A percentile compares a stretch with the other conserved stretches of the same genome.
Evolutionary conservation across 2,113 vertebrate genomes (phyloP).

Genomic region (Microcebus ravelobensis): DNA sequence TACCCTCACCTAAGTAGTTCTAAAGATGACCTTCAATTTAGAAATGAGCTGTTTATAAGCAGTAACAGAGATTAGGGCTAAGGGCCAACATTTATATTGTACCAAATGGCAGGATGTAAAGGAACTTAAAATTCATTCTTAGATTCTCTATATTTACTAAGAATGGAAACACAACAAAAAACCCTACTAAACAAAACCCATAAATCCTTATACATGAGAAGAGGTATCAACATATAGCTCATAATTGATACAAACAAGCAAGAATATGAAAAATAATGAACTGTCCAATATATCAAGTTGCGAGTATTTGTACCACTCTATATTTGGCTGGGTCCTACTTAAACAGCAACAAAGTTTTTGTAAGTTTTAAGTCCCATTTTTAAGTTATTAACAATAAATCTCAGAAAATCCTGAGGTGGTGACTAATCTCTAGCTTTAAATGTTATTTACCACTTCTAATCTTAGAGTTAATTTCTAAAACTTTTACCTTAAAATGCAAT

Average conservation of each 20-base stretch:
- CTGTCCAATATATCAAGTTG: background rate
- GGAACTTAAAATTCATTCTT: slow-evolving; percentile 12
- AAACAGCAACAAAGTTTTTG: background rate
- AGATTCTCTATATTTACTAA: slow-evolving; percentile 16
- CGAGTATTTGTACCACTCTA: background rate
- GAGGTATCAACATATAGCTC: background rate
- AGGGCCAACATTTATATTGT: background rate
- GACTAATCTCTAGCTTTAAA: slow-evolving; percentile 33
- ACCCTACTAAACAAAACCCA: background rate
- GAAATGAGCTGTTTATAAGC: slow-evolving; percentile 25
- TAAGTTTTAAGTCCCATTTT: slow-evolving; percentile 39
- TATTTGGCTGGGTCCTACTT: background rate
- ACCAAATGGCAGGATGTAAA: background rate
- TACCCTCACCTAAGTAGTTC: background rate
- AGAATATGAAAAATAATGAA: slow-evolving; percentile 12
- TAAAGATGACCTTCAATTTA: slow-evolving; percentile 9
- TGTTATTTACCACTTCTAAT: slow-evolving; percentile 50
- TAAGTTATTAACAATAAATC: slow-evolving; percentile 5
- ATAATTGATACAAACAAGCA: slow-evolving; percentile 13
- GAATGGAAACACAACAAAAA: background rate
- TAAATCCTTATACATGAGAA: background rate
- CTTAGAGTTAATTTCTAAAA: slow-evolving; percentile 51
- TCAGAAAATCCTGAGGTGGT: slow-evolving; percentile 3
- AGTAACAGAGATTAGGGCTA: background rate
- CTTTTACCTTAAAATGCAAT: slow-evolving; percentile 41